A percentile compares a stretch with the other conserved stretches of the same genome.
phyloP scores from a whole-genome alignment of 2,888 invertebrate genomes.

The Drosophila paramelanica region DNA sequence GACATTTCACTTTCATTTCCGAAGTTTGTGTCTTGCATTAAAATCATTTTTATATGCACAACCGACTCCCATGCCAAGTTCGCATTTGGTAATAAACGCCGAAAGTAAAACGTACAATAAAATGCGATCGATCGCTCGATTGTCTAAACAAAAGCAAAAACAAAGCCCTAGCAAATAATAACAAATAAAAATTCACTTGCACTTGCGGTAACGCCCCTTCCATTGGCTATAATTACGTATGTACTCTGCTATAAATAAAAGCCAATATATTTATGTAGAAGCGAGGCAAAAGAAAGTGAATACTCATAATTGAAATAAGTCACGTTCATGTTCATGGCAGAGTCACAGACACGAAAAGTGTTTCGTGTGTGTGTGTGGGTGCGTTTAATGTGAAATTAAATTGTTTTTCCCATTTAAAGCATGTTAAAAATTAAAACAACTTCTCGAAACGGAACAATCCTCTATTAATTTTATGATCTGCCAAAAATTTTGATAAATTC shows the following conservation, averaged over 20 bases:
- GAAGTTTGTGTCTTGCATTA: constrained; percentile 76
- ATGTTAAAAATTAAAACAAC: neutral
- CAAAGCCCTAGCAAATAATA: constrained; percentile 22
- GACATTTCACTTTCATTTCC: constrained; percentile 81
- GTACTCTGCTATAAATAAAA: constrained; percentile 7
- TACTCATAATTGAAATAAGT: constrained; percentile 57
- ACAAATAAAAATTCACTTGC: constrained; percentile 50
- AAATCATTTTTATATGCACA: constrained; percentile 58
- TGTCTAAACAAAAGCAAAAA: constrained; percentile 10
- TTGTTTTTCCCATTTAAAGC: constrained; percentile 11
- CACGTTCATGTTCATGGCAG: constrained; percentile 66
- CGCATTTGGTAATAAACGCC: constrained; percentile 32
- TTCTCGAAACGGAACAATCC: neutral
- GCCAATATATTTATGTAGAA: constrained; percentile 5
- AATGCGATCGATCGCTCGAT: constrained; percentile 59
- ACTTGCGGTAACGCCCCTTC: constrained; percentile 20
- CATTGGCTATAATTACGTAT: constrained; percentile 7
- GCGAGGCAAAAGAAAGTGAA: constrained; percentile 63
- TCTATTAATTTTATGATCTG: too few species aligned
- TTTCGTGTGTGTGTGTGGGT: neutral
- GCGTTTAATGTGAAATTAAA: constrained; percentile 29
- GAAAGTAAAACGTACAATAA: constrained; percentile 48
- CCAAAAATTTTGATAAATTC: neutral
- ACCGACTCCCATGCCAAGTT: constrained; percentile 11
- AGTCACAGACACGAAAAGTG: constrained; percentile 25